These are phyloP conservation scores for Lasius fuliginosus DNA, from an alignment of 2,888 invertebrate genomes.

Conservation along the genomic window DNA sequence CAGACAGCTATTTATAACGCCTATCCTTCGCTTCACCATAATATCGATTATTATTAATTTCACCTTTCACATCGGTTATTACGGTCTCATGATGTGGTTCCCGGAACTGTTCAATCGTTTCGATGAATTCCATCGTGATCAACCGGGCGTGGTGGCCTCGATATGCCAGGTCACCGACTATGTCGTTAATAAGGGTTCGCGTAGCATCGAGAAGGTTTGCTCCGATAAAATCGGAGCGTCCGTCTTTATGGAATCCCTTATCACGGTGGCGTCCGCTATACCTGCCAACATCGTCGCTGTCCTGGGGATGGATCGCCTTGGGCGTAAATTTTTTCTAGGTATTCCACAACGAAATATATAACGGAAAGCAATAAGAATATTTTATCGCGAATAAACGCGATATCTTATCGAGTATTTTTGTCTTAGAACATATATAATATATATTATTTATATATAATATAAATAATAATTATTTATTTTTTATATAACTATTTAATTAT, in stretches of 20 bases:
- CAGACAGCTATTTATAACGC: conserved; percentile 92
- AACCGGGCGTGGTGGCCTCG: conserved; percentile 87
- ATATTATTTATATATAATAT: too few species aligned
- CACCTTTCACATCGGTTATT: conserved; percentile 97
- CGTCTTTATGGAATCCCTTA: conserved; percentile 95
- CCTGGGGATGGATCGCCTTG: conserved; percentile 94
- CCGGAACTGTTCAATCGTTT: conserved; percentile 97
- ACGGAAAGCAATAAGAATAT: background rate
- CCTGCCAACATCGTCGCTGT: conserved; percentile 95
- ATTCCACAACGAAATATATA: conserved; percentile 70
- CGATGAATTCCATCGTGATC: conserved; percentile 91
- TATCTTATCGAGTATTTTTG: background rate
- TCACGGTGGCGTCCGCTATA: conserved; percentile 94
- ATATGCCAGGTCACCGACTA: conserved; percentile 93
- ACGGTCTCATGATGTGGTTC: conserved; percentile 99
- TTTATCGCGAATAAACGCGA: conserved; percentile 48
- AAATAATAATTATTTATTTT: too few species aligned
- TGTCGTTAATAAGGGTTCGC: conserved; percentile 90
- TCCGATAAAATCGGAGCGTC: conserved; percentile 91
- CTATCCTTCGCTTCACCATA: conserved; percentile 93
- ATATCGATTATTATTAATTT: conserved; percentile 96
- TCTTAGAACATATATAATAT: too few species aligned
- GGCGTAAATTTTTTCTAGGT: conserved; percentile 94
- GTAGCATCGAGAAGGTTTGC: conserved; percentile 88
- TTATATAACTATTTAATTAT: too few species aligned